These are phyloP conservation scores for Pseudopodoces humilis DNA, from an alignment of 2,113 vertebrate species.

Conservation along the genomic window DNA sequence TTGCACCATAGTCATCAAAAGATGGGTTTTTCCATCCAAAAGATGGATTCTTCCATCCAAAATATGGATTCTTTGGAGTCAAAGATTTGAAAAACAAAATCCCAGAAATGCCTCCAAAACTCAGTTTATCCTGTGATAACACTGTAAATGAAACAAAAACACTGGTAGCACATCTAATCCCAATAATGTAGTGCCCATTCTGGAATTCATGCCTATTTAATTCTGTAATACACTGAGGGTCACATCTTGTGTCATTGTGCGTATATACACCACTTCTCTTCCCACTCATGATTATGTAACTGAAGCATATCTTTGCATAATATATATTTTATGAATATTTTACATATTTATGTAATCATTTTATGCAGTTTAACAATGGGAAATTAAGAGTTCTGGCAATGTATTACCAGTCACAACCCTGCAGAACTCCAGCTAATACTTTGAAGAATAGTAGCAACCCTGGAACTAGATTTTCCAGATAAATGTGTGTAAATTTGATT, in stretches of 20 bases:
- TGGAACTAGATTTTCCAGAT: background rate
- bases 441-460: background rate
- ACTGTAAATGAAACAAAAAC: background rate
- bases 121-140: background rate
- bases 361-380: background rate
- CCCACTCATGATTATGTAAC: background rate
- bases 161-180: background rate
- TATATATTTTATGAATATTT: background rate
- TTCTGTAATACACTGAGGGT: background rate
- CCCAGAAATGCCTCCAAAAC: background rate
- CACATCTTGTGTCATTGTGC: background rate
- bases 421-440: background rate
- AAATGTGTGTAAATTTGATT: background rate
- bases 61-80: background rate
- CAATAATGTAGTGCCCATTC: background rate
- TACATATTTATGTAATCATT: background rate
- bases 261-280: background rate
- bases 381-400: background rate
- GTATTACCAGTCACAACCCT: background rate
- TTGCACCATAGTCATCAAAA: background rate
- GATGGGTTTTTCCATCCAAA: too few species aligned
- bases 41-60: background rate
- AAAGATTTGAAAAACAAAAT: background rate
- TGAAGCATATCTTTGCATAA: background rate
- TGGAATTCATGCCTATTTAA: background rate